Base-by-base conservation (phyloP, 1,140 invertebrate species). In the Heliconius nattereri region DNA sequence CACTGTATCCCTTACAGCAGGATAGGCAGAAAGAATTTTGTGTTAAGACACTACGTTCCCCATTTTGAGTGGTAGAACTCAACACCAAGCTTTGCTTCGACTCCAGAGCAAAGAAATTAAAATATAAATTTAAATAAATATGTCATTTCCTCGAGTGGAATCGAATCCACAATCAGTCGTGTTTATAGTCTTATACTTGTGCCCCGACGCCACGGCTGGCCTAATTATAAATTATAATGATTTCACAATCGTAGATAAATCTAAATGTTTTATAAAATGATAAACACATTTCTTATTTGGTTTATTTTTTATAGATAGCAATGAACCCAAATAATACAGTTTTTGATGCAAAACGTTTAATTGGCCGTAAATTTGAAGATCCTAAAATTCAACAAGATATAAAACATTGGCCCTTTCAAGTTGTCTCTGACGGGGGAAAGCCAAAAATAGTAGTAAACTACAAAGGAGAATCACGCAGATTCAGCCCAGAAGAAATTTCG, bases 401-500 rank as follows among this genome's bases (percentile, higher is more conserved):
- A 82, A 97, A 97, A 92, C 96, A 97, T 85, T 98, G 97, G 96
- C 97, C 98, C 2, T 98, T 98, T 90, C 95, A 95, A 88, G 97
- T 97, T 1, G 83, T 96, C 35, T 96, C 95, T 72, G 96, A 97
- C 45, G 90, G 90, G 8, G 96, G 96, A 13, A 98, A 97, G 88
- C 97, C 97, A 1, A 97, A 97, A 94, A 95, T 95, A 71, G 96
- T 98, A 76, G 96, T 97, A 0, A 96, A 97, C 82, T 98, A 97
- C 92, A 98, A 98, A 91, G 96, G 96, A 0, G 96, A 97, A 90
- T 93, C 88, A 9, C 98, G 97, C 87, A 95, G 90, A 26, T 98
- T 98, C 91, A 96, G 96, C 11, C 97, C 98, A 2, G 98, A 98
- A 93, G 98, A 98, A 95, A 96, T 98, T 78, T 98, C 97, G 71